Evolutionary conservation across 2,113 vertebrate genomes (phyloP), one percentile per base, ranked within the genome.

Genomic region (Pipa parva): DNA sequence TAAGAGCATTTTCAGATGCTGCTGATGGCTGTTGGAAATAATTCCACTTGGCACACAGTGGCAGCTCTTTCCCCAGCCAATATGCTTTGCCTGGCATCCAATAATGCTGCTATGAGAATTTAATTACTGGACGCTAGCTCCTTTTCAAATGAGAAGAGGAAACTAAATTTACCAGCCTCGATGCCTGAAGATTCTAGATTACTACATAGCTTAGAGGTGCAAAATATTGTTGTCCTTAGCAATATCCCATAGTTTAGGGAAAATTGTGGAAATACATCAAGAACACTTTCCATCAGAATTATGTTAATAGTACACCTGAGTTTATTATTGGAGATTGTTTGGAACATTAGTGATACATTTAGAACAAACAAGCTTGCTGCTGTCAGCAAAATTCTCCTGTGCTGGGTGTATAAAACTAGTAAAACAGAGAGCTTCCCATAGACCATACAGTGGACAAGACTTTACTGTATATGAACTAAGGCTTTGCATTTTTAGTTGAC

Each of bases 1-100:
- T 61, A 63, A 80, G 58, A 28, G 36, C 2, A 5, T 78, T 80
- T 80, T 71, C 73, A 75, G 77, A 79, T 55, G 49, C 60, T 75
- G 73, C 77, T 79, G 74, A 82, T 84, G 76, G 73, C 74, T 73
- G 72, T 71, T 81, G 79, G 75, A 82, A 84, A 81, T 80, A 62
- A 78, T 75, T 78, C 72, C 48, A 69, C 63, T 78, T 81, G 75
- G 74, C 24, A 65, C 71, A 77, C 2, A 0, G 64, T 76, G 71
- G 37, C 73, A 74, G 65, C 74, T 67, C 79, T 71, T 78, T 22
- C 68, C 63, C 29, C 72, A 76, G 72, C 77, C 79, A 81, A 78
- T 80, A 76, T 81, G 78, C 51, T 81, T 56, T 75, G 76, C 72
- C 72, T 84, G 79, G 76, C 71, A 75, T 63, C 50, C 67, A 57